Evolutionary conservation across 2,888 invertebrate genomes (phyloP), one percentile per base, ranked within the genome.

Genomic region (Germaria angustata): DNA sequence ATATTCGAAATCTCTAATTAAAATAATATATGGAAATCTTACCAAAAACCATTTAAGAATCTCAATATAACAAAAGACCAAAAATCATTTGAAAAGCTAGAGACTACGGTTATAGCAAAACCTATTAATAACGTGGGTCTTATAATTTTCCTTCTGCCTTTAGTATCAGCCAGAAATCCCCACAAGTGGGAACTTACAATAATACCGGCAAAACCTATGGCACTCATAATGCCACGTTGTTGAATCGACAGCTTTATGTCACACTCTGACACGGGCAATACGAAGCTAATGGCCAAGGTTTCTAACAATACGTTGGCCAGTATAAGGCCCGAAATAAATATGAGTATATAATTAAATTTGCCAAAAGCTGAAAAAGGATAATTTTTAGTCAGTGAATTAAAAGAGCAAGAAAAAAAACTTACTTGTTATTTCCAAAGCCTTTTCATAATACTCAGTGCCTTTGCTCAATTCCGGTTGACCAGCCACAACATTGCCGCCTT

Each of bases 131-230:
- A 87, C 20, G 92, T 91, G 15, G 92, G 88, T n/a, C 92, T 87
- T 28, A 93, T 90, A 1, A 92, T 90, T 57, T 89, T 91, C 84
- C 91, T 90, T 69, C 93, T 86, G 8, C 93, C 93, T 75, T 88
- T 90, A 6, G 92, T 92, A 84, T 93, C 93, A 0, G 93, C 93
- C 44, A 93, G 85, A 85, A 92, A 92, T 7, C 93, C 93, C 93
- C 93, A 93, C 53, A 93, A 86, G 87, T 93, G 92, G 1, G 93
- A 93, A 59, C 92, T 92, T 3, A 91, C 86, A 41, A 93, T 92
- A 85, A 93, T 92, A 85, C 92, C 92, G 39, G 90, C 87, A 86
- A 91, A 90, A 6, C 91, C 90, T 28, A 90, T 88, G 15, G 91
- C 91, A 80, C 89, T 90, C 53, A 92, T 87, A 68, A 90, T 88